Conservation (phyloP, 2,888 invertebrate genomes). For the Acleris literana region DNA sequence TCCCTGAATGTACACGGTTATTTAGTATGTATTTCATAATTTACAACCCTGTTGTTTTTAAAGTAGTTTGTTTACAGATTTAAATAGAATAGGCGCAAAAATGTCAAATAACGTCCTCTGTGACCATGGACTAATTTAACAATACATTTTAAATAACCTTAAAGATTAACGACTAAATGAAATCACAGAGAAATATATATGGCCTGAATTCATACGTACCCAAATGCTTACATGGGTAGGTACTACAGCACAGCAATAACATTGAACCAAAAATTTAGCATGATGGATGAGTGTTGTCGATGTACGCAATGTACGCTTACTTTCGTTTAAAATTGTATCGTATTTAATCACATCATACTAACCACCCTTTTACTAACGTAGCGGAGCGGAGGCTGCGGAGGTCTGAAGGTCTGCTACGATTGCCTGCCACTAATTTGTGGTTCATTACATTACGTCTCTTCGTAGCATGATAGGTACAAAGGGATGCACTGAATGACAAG, state of each 20-base stretch:
- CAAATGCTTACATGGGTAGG: not conserved
- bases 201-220: conserved; percentile 41
- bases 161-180: conserved; percentile 43
- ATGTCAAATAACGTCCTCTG: conserved; percentile 18
- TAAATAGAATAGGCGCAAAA: conserved; percentile 29
- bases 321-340: too few relatives aligned
- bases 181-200: conserved; percentile 54
- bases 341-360: not conserved
- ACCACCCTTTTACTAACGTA: not conserved
- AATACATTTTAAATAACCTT: conserved; percentile 23
- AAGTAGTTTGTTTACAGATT: conserved; percentile 22
- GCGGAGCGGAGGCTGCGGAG: too few relatives aligned
- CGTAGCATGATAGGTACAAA: too few relatives aligned
- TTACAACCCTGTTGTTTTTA: conserved; percentile 65
- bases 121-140: conserved; percentile 14
- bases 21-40: conserved; percentile 44
- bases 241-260: too few relatives aligned
- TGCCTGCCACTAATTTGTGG: too few relatives aligned
- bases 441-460: too few relatives aligned
- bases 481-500: too few relatives aligned
- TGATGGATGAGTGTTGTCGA: too few relatives aligned
- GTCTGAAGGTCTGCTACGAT: too few relatives aligned
- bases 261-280: not conserved
- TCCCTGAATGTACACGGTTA: conserved; percentile 58
- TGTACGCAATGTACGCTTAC: too few relatives aligned